phyloP scores from a whole-genome alignment of 1,140 invertebrate genomes.

The Danaus melanippus region DNA sequence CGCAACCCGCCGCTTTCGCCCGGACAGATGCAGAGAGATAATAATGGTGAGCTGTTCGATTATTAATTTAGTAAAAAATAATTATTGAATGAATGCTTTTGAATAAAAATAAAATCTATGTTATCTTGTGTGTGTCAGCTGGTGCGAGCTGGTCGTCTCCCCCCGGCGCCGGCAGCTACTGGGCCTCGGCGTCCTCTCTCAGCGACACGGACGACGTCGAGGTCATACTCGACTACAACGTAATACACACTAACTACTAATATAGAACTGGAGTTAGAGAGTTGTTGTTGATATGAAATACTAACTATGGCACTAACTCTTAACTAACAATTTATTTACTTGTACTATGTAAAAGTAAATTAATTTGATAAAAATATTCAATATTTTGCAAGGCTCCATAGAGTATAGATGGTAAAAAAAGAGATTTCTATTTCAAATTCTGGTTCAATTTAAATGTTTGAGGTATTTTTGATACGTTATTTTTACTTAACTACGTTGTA shows the following conservation, averaged over 20 bases:
- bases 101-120: neutral
- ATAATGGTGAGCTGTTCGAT: neutral
- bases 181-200: conserved; percentile 42
- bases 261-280: neutral
- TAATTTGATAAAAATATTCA: no score
- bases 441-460: no score
- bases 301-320: no score
- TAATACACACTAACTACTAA: conserved; percentile 24
- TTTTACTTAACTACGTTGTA: no score
- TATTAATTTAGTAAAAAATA: neutral
- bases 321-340: no score
- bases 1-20: conserved; percentile 31
- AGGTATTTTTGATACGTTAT: no score
- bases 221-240: conserved; percentile 53
- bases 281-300: no score
- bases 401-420: no score
- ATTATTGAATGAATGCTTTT: no score
- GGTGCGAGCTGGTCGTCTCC: conserved; percentile 4
- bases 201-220: conserved; percentile 55
- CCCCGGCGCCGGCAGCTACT: conserved; percentile 31
- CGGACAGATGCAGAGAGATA: conserved; percentile 32
- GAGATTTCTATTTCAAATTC: no score
- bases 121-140: neutral
- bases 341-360: no score
- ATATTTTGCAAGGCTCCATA: no score